Evolutionary conservation across 2,797 vertebrate genomes (phyloP), one percentile per base, ranked within the genome.

Genomic region (Cichlasoma orientale): DNA sequence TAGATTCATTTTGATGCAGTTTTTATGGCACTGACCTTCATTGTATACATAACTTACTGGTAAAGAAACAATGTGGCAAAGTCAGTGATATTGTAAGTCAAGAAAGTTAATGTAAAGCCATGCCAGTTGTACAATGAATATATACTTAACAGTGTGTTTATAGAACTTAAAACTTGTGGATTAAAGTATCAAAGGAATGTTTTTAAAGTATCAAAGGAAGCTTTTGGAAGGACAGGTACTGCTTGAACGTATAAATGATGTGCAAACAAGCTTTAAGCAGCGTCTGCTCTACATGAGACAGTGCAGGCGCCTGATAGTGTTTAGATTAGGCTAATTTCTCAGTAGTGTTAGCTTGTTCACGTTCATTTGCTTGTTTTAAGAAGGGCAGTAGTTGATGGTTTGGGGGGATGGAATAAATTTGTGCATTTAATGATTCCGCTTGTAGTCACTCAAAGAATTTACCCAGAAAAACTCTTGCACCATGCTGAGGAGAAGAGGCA

Each of bases 341-440:
- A 13, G 41, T 7, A 4, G 23, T 19, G 41, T 36, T 59, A n/a
- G 19, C 11, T 36, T 36, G 31, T 7, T 36, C 31, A 21, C 12
- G 31, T 29, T 66, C 23, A 27, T 44, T 27, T 0, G 59, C 21
- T 63, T 63, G 38, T 66, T 66, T 63, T 44, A 66, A 38, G 2
- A 66, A 19, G 0, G 0, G 0, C 23, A 27, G 16, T 12, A 3
- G 3, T 0, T 47, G 61, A 5, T 7, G 4, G 9, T 23, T 66
- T 41, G 2, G 23, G 61, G 16, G 27, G 61, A 66, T 47, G 12
- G 27, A 47, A 68, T 47, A 68, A 68, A 68, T 68, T 29, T 12
- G 61, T 29, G 27, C 41, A 68, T 50, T 68, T 29, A 50, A 68
- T 47, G 16, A 66, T 18, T 66, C 47, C 61, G 19, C 41, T 8